Percentiles rank a stretch among this genome's conserved stretches.
phyloP scores from a whole-genome alignment of 2,888 invertebrate genomes.

The Drosophila mettleri region DNA sequence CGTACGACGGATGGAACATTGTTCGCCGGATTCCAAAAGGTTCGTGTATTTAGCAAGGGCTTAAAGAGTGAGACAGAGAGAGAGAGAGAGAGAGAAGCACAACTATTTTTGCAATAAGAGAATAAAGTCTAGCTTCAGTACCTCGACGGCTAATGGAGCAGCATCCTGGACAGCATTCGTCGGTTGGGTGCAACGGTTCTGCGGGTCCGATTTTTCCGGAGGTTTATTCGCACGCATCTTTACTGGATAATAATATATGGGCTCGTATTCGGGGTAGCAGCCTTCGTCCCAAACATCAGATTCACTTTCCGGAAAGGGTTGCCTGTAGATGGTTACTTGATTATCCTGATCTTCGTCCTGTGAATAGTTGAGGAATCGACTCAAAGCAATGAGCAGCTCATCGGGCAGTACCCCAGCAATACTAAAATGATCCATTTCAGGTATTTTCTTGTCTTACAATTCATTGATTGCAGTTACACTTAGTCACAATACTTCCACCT shows the following conservation, averaged over 20 bases:
- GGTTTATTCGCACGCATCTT: constrained; percentile 14
- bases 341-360: not conserved
- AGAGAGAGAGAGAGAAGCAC: not conserved
- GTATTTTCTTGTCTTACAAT: not conserved
- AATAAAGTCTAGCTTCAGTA: not conserved
- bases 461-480: not conserved
- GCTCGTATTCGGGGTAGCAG: not conserved
- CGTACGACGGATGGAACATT: not conserved
- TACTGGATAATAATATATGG: not conserved
- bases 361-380: constrained; percentile 26
- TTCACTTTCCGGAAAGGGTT: not conserved
- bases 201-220: not conserved
- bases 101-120: too few species aligned
- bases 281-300: not conserved
- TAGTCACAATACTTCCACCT: constrained; percentile 25
- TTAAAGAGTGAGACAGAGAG: not conserved
- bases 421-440: constrained; percentile 24
- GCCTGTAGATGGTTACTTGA: not conserved
- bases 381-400: constrained; percentile 38
- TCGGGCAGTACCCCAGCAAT: constrained; percentile 35
- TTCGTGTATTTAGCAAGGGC: not conserved
- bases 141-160: not conserved
- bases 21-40: constrained; percentile 1
- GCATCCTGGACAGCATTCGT: constrained; percentile 11
- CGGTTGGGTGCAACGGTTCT: not conserved